These are phyloP conservation scores for Diabrotica balteata DNA, from an alignment of 2,888 invertebrate species.

Conservation along the genomic window DNA sequence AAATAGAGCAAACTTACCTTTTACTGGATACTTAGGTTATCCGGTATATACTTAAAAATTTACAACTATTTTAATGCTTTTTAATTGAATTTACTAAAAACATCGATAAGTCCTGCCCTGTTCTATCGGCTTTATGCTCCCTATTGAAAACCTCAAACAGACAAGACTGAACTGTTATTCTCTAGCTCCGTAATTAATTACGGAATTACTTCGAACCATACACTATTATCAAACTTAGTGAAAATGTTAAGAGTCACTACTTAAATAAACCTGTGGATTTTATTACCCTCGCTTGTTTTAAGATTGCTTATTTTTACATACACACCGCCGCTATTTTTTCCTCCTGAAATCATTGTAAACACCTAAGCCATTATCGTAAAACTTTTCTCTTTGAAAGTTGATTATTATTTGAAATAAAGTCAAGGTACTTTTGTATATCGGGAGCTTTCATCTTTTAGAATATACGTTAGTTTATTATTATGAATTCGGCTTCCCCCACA, in stretches of 20 bases:
- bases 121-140: conserved; percentile 17
- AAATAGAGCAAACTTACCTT: no score
- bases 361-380: conserved; percentile 43
- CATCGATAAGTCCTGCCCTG: conserved; percentile 15
- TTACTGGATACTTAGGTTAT: no score
- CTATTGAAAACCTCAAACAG: conserved; percentile 32
- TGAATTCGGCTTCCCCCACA: conserved; percentile 13
- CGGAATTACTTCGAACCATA: conserved; percentile 53
- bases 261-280: conserved; percentile 48
- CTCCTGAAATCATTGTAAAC: conserved; percentile 43
- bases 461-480: conserved; percentile 21
- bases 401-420: conserved; percentile 32
- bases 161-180: conserved; percentile 48
- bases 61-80: no score
- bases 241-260: conserved; percentile 44
- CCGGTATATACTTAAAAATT: no score
- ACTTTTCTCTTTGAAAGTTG: conserved; percentile 28
- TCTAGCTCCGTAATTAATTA: conserved; percentile 57
- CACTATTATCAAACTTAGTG: conserved; percentile 53
- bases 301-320: conserved; percentile 42
- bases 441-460: conserved; percentile 16
- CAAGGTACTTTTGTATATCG: conserved; percentile 16
- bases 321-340: conserved; percentile 34
- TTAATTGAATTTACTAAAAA: no score
- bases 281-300: conserved; percentile 41